These are phyloP conservation scores for Thymelicus acteon DNA, from an alignment of 2,888 invertebrate species.

Conservation along the genomic window DNA sequence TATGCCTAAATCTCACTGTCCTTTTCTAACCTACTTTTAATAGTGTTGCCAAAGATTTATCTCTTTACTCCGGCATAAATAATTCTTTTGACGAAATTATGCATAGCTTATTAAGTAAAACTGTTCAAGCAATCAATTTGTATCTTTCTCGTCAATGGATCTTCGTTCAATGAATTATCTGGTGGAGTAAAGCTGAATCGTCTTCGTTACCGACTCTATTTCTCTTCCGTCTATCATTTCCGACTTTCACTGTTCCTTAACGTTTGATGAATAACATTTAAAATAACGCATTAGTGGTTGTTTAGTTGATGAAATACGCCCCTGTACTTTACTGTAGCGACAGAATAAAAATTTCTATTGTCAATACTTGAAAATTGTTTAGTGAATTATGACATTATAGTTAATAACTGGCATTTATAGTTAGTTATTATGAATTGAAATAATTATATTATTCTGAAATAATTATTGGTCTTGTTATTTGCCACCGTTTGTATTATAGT, in stretches of 20 bases:
- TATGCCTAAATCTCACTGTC: constrained; percentile 17
- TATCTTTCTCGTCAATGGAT: too few species aligned
- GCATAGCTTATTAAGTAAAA: too few species aligned
- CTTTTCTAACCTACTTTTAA: constrained; percentile 12
- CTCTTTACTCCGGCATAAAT: background rate
- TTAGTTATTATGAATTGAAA: constrained; percentile 84
- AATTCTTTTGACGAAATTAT: background rate
- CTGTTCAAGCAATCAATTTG: too few species aligned
- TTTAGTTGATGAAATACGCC: constrained; percentile 49
- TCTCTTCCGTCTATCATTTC: constrained; percentile 29
- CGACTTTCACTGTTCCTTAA: constrained; percentile 12
- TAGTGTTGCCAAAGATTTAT: constrained; percentile 13
- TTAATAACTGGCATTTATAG: constrained; percentile 81
- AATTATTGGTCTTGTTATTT: constrained; percentile 78
- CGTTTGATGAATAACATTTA: constrained; percentile 16
- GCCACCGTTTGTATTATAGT: constrained; percentile 5
- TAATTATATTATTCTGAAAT: constrained; percentile 85
- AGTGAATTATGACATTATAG: constrained; percentile 74
- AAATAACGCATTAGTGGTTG: constrained; percentile 43
- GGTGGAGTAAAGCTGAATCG: background rate
- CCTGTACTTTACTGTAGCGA: constrained; percentile 52
- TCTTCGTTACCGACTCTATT: constrained; percentile 12
- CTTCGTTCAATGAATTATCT: constrained; percentile 1
- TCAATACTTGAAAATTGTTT: constrained; percentile 68
- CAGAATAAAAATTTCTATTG: constrained; percentile 59